phyloP scores from a whole-genome alignment of 2,888 invertebrate species.

The Cybosia mesomella region DNA sequence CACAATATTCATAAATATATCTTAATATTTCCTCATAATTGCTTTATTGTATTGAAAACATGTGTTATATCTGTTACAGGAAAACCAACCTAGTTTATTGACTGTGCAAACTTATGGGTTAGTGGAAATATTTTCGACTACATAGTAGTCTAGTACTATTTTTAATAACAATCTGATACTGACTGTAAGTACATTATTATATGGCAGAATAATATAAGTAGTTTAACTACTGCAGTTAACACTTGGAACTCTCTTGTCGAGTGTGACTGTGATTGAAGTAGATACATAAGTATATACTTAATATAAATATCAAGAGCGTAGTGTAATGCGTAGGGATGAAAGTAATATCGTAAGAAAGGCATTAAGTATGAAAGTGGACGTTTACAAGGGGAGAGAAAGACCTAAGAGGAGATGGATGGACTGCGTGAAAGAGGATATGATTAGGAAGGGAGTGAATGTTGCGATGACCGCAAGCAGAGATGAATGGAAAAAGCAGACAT shows the following conservation, averaged over 20 bases:
- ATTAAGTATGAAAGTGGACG: too few relatives aligned
- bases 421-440: too few relatives aligned
- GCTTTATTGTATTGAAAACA: background rate
- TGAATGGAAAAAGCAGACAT: too few relatives aligned
- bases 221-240: background rate
- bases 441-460: too few relatives aligned
- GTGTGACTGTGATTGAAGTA: background rate
- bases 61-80: background rate
- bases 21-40: background rate
- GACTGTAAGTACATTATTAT: background rate
- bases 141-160: background rate
- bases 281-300: background rate
- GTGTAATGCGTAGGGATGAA: too few relatives aligned
- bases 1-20: conserved; percentile 7
- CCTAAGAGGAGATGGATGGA: too few relatives aligned
- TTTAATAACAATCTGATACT: background rate
- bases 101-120: background rate
- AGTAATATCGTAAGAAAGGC: too few relatives aligned
- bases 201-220: background rate
- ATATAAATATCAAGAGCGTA: background rate
- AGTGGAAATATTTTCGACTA: conserved; percentile 1
- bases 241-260: background rate
- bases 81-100: conserved; percentile 1
- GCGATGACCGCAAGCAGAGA: too few relatives aligned
- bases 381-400: too few relatives aligned